A percentile compares a stretch with the other conserved stretches of the same genome.
These are phyloP conservation scores for Premnoplex brunnescens DNA, from an alignment of 2,797 vertebrate genomes.

Conservation along the genomic window DNA sequence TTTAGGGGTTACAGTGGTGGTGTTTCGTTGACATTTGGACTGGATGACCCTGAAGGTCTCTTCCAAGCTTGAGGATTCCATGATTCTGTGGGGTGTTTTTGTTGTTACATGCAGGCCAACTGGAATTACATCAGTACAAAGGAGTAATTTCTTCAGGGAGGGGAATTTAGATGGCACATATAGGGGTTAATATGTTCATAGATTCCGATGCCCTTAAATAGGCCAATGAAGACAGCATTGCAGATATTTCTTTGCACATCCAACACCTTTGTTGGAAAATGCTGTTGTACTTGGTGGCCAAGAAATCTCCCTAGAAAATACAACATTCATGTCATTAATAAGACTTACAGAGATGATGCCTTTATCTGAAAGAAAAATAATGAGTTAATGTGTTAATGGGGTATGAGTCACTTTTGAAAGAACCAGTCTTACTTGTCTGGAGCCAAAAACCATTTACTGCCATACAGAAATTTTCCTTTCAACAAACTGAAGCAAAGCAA, in stretches of 20 bases:
- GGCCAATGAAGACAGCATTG: neutral
- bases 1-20: neutral
- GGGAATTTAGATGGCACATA: neutral
- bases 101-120: neutral
- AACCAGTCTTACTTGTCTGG: neutral
- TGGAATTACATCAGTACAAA: neutral
- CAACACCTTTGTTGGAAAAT: neutral
- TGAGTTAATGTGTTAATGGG: neutral
- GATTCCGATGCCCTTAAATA: neutral
- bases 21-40: rapidly evolving
- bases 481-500: neutral
- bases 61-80: neutral
- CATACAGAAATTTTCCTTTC: neutral
- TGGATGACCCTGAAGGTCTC: neutral
- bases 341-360: neutral
- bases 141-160: neutral
- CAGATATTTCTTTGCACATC: neutral
- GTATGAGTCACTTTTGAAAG: neutral
- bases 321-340: neutral
- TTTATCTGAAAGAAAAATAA: neutral
- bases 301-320: neutral
- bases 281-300: neutral
- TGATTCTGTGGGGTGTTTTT: neutral
- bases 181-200: neutral
- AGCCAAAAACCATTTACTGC: neutral